Base-by-base conservation (phyloP, 2,888 invertebrate species). In the Plebejus anna region DNA sequence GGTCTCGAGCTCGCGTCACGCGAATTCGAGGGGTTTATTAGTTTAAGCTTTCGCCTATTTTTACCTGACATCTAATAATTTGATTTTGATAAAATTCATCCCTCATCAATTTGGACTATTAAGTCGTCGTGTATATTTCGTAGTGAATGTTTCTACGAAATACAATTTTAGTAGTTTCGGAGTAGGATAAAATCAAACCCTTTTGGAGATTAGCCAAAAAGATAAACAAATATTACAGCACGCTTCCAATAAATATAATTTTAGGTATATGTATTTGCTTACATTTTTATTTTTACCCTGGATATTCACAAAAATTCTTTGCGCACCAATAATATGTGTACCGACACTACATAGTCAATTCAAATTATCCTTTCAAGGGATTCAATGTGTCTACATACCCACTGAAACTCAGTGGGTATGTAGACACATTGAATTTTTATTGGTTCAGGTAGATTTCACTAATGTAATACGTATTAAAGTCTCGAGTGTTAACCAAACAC, bases 1-100 rank as follows among this genome's bases (percentile, higher is more conserved):
- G 87, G 86, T 85, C 84, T 88, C 66, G 66, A 32, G 61, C 32
- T 66, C 32, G 32, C 66, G 66, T 66, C 72, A 71, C 28, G 72
- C 28, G 28, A 72, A 47, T 42, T 47, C 71, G 73, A 76, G 59
- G 77, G 76, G 78, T 75, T 79, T 79, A 79, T 80, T 80, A 77
- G 79, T 70, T 76, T 51, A 79, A 78, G 77, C 75, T 78, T 75
- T 76, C 70, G 72, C 38, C 11, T 28, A 71, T 71, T 57, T 66
- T 70, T 76, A 42, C 70, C 66, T 38, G 22, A 32, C 5, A 61
- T 22, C 61, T 13, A 61, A 32, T 28, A 61, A 66, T 36, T 66
- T 36, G 32, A 66, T 66, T 75, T 75, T 66, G 57, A 51, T 51
- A 66, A 66, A 47, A 11, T 47, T 75, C 42, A 47, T 66, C 32